These are phyloP conservation scores for Formica selysi DNA, from an alignment of 1,140 invertebrate genomes.

Conservation along the genomic window DNA sequence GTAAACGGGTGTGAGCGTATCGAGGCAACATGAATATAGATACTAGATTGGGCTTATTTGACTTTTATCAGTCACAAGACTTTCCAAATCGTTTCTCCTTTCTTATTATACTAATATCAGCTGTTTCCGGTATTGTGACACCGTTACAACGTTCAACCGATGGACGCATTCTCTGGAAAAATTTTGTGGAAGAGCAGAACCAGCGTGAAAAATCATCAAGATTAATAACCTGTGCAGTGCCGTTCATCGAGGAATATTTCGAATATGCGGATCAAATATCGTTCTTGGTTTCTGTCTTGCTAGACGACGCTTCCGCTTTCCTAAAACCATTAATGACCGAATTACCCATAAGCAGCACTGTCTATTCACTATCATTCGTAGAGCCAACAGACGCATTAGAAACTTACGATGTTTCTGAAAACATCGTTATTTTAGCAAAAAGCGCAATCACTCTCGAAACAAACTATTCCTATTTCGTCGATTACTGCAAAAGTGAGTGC, in stretches of 20 bases:
- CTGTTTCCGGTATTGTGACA: neutral
- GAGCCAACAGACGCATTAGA: neutral
- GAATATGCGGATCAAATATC: neutral
- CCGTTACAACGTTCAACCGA: neutral
- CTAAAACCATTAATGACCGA: constrained; percentile 29
- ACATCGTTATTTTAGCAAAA: constrained; percentile 72
- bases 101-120: neutral
- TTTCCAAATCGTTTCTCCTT: neutral
- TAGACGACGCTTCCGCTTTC: neutral
- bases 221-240: constrained; percentile 57
- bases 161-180: constrained; percentile 28
- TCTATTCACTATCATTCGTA: constrained; percentile 53
- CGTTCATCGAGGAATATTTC: constrained; percentile 59
- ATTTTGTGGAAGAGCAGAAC: neutral
- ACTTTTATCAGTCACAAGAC: neutral
- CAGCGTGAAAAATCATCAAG: neutral
- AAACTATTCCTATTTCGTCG: neutral
- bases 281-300: neutral
- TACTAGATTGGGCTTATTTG: neutral
- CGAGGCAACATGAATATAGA: neutral
- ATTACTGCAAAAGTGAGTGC: constrained; percentile 76
- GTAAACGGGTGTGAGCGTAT: neutral
- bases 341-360: constrained; percentile 13
- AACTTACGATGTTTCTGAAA: constrained; percentile 10
- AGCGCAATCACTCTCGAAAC: constrained; percentile 60